These are phyloP conservation scores for Xanthia togata DNA, from an alignment of 2,888 invertebrate species.

Conservation along the genomic window DNA sequence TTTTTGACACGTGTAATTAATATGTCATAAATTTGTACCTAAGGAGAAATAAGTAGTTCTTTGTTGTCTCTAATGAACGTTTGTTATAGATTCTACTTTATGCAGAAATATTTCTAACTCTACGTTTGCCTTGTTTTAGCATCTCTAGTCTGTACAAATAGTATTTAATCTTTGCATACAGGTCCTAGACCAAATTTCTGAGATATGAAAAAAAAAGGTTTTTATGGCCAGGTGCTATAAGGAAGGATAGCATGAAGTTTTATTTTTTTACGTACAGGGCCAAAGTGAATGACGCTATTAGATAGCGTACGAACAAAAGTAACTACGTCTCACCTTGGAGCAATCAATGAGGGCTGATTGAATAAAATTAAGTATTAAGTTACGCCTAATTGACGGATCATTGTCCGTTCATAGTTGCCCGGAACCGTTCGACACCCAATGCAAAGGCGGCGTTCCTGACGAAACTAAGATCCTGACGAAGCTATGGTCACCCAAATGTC, in stretches of 20 bases:
- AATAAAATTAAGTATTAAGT: constrained; percentile 35
- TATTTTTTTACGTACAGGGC: constrained; percentile 24
- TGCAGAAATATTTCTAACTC: background rate
- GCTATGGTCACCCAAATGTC: background rate
- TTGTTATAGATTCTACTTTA: background rate
- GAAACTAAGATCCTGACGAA: background rate
- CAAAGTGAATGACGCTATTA: constrained; percentile 14
- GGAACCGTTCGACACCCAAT: too few species aligned
- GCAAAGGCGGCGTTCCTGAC: background rate
- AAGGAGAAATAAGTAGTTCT: background rate
- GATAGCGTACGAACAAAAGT: constrained; percentile 16
- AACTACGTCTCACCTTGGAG: constrained; percentile 36
- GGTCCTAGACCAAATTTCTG: background rate
- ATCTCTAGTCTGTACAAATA: background rate
- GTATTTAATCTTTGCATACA: background rate
- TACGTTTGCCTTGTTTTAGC: background rate
- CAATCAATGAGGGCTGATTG: constrained; percentile 25
- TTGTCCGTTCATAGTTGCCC: background rate
- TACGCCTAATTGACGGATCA: constrained; percentile 21
- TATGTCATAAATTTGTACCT: background rate
- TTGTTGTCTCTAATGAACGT: background rate
- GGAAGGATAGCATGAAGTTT: constrained; percentile 34
- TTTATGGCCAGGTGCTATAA: background rate
- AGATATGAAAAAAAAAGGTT: background rate
- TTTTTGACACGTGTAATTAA: background rate